phyloP scores from a whole-genome alignment of 2,797 vertebrate species.

The Apogon talboti region DNA sequence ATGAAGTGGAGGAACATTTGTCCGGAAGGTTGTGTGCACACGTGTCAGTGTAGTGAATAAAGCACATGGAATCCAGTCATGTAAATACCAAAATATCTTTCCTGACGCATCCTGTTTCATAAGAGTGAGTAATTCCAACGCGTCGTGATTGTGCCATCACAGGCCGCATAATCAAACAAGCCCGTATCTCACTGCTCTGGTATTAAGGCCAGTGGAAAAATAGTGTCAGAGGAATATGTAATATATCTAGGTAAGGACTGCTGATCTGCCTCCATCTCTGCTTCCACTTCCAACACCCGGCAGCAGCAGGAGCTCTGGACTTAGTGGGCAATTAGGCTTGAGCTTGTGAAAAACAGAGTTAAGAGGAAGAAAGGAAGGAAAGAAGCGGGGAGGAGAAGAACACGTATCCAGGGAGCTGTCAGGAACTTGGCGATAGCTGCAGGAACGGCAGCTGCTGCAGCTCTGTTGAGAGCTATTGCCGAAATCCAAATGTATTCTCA shows the following conservation, averaged over 20 bases:
- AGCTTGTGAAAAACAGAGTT: conserved; percentile 19
- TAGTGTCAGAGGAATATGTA: conserved; percentile 21
- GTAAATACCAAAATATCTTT: conserved; percentile 25
- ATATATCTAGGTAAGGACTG: conserved; percentile 25
- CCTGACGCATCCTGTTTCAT: conserved; percentile 38
- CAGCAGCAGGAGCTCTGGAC: conserved; percentile 31
- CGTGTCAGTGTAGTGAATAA: neutral
- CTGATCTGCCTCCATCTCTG: conserved; percentile 14
- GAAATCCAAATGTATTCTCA: conserved; percentile 52
- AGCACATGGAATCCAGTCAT: conserved; percentile 34
- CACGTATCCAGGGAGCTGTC: conserved; percentile 64
- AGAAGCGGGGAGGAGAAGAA: conserved; percentile 52
- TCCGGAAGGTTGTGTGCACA: neutral
- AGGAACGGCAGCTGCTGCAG: conserved; percentile 78
- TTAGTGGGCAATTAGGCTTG: conserved; percentile 37
- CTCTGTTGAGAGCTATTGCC: conserved; percentile 45
- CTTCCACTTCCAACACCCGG: conserved; percentile 19
- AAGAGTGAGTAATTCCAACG: conserved; percentile 38
- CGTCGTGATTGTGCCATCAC: conserved; percentile 36
- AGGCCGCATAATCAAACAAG: conserved; percentile 19
- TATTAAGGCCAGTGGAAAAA: conserved; percentile 53
- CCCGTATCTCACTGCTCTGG: conserved; percentile 29
- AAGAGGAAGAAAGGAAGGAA: conserved; percentile 14
- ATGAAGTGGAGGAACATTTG: neutral
- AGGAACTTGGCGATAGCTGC: conserved; percentile 72